phyloP scores from a whole-genome alignment of 1,140 invertebrate genomes.

The Procambarus clarkii region DNA sequence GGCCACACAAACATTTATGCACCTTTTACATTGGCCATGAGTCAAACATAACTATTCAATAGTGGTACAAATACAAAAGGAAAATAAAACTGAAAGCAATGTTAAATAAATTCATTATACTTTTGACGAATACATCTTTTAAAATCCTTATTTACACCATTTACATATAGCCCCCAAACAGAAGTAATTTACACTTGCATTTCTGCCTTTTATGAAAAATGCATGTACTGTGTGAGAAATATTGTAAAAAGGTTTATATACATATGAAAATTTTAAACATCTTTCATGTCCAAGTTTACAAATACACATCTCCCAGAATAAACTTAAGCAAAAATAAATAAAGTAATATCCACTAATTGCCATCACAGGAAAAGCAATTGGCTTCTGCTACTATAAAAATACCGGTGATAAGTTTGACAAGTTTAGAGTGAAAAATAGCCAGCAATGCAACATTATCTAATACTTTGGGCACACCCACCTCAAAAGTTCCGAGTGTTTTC shows the following conservation, averaged over 20 bases:
- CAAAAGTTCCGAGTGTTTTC: too few relatives aligned
- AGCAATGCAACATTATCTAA: neutral
- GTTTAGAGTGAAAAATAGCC: neutral
- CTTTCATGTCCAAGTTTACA: neutral
- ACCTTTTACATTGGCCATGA: too few relatives aligned
- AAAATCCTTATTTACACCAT: conserved; percentile 18
- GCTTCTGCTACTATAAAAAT: neutral
- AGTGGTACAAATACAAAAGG: neutral
- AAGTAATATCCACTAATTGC: neutral
- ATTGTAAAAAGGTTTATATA: neutral
- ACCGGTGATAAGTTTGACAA: neutral
- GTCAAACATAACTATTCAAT: too few relatives aligned
- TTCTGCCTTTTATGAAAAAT: neutral
- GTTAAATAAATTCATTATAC: conserved; percentile 17
- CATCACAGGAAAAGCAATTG: neutral
- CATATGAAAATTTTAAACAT: neutral
- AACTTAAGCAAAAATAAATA: neutral
- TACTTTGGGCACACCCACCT: neutral
- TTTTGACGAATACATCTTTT: neutral
- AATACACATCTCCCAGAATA: too few relatives aligned
- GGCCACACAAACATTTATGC: too few relatives aligned
- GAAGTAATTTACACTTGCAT: neutral
- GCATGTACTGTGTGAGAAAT: neutral
- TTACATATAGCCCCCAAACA: neutral
- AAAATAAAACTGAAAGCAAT: neutral